Evolutionary conservation across 2,888 invertebrate genomes (phyloP), one percentile per base, ranked within the genome.

Genomic region (Loripinus fragilis): DNA sequence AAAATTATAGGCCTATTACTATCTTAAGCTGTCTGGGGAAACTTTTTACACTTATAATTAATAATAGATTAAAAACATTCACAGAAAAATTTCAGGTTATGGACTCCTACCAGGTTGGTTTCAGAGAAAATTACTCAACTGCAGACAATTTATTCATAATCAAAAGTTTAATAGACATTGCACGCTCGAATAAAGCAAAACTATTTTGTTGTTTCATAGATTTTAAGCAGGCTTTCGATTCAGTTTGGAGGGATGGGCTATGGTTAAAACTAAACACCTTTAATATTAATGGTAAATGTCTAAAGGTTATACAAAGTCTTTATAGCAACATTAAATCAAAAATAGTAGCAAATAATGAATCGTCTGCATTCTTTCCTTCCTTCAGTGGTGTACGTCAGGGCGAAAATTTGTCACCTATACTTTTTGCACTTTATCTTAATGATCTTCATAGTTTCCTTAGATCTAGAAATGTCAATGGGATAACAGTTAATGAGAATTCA

Each of bases 1-100:
- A 42, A 23, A 78, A 74, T 64, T 75, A 78, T 30, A 12, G 74
- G 12, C 71, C 71, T 30, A 78, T 74, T 3, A 71, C 78, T 0
- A n/a, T 78, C 0, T 23, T 78, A 25, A 71, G 74, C n/a, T 70
- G 74, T 33, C 25, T 78, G 7, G 55, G 71, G 0, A 78, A 78
- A 67, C 38, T 78, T 20, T 78, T 78, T 41, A 74, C 74, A 17
- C 23, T 67, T 17, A 64, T 68, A 20, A 20, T 78, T 15, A 74
- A 75, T 68, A 35, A 55, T n/a, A 66, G 74, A 23, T 35, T 78
- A 0, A 70, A 70, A 1, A 41, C 5, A 12, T 60, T 23, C 30
- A 10, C 48, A 8, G 74, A 71, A 28, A 23, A 33, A 10, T 33
- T 33, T 28, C 17, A 60, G 1, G 5, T 20, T 1, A 60, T 60